Evolutionary conservation across 2,888 invertebrate genomes (phyloP).

Genomic region (Cremastobaeus sp.): DNA sequence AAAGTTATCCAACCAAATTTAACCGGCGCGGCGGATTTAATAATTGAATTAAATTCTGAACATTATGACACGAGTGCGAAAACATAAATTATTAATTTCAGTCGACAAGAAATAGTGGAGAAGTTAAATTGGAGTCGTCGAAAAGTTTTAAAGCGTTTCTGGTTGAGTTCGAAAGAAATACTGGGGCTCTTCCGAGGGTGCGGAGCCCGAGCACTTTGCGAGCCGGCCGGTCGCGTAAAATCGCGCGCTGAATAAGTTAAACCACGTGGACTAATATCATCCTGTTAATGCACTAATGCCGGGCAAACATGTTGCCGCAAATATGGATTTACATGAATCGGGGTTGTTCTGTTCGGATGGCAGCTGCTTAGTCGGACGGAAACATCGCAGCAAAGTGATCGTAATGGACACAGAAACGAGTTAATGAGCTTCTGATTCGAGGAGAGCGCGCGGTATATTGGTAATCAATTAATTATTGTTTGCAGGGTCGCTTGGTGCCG

Average conservation of each 20-base stretch:
- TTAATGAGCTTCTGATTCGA: neutral
- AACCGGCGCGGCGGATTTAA: neutral
- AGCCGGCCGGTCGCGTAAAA: conserved; percentile 14
- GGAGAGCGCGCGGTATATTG: neutral
- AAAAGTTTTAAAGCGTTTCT: conserved; percentile 69
- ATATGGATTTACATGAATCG: conserved; percentile 29
- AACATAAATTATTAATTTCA: conserved; percentile 68
- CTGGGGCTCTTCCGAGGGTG: neutral
- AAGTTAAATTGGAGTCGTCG: conserved; percentile 70
- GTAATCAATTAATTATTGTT: conserved; percentile 16
- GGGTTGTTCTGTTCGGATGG: neutral
- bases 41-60: conserved; percentile 13
- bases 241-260: conserved; percentile 14
- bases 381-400: neutral
- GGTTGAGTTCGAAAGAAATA: conserved; percentile 62
- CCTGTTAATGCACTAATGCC: conserved; percentile 13
- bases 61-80: conserved; percentile 17
- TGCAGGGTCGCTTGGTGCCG: neutral
- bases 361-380: neutral
- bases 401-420: neutral
- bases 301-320: conserved; percentile 17
- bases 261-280: conserved; percentile 35
- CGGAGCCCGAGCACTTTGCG: conserved; percentile 30
- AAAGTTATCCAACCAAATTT: neutral
- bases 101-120: conserved; percentile 58